Conservation (phyloP, 2,888 invertebrate genomes). For the Arrhopalites spinosus region DNA sequence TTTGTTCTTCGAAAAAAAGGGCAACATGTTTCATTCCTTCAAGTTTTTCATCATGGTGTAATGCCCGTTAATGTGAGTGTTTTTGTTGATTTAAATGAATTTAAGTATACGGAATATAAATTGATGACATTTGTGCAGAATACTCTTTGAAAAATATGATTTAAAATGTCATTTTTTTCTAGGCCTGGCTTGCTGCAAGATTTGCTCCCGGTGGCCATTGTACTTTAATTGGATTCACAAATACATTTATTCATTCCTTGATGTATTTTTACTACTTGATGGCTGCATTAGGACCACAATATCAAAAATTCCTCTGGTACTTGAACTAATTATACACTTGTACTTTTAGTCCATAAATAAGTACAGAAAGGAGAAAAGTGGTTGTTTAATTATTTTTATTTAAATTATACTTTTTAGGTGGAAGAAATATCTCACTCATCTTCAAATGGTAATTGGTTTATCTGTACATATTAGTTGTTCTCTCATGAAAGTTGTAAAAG, state of each 20-base stretch:
- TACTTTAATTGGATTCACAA: constrained; percentile 92
- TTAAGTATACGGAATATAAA: too few species aligned
- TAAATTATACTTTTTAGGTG: constrained; percentile 64
- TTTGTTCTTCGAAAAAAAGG: constrained; percentile 93
- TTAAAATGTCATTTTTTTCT: constrained; percentile 59
- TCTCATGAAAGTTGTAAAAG: not conserved
- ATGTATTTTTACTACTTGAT: constrained; percentile 98
- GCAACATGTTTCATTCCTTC: constrained; percentile 89
- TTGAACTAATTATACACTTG: too few species aligned
- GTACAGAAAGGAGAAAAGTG: too few species aligned
- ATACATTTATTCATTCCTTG: constrained; percentile 92
- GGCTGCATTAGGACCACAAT: constrained; percentile 89
- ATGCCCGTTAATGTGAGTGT: too few species aligned
- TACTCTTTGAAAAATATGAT: too few species aligned
- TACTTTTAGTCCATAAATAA: too few species aligned
- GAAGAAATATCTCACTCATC: constrained; percentile 93
- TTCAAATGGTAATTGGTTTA: constrained; percentile 82
- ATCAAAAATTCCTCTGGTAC: constrained; percentile 80
- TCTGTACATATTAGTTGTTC: not conserved
- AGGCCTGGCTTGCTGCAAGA: constrained; percentile 93
- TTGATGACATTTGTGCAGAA: too few species aligned
- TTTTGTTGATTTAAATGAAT: too few species aligned
- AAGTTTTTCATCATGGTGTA: constrained; percentile 94
- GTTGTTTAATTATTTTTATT: too few species aligned
- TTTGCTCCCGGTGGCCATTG: constrained; percentile 96